phyloP scores from a whole-genome alignment of 2,113 vertebrate genomes.

The Salvelinus fontinalis region DNA sequence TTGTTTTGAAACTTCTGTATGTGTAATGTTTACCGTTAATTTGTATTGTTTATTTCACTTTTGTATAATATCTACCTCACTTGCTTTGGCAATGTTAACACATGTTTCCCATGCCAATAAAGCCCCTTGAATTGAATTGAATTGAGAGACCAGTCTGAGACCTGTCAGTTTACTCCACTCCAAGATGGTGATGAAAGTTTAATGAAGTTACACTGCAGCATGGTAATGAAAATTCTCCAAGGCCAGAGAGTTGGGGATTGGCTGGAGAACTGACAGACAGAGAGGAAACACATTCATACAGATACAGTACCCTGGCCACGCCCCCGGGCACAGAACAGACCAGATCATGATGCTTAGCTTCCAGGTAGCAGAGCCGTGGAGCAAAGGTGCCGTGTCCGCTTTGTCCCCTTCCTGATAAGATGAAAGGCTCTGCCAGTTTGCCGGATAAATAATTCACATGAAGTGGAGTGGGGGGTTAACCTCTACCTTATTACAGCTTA shows the following conservation, averaged over 20 bases:
- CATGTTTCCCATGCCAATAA: no score
- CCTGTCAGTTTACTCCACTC: constrained; percentile 17
- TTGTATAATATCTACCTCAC: no score
- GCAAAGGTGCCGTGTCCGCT: constrained; percentile 18
- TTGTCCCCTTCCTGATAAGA: constrained; percentile 16
- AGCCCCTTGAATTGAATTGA: no score
- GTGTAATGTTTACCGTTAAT: no score
- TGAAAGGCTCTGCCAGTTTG: constrained; percentile 22
- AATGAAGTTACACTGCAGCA: constrained; percentile 47
- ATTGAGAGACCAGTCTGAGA: not conserved
- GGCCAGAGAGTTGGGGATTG: constrained; percentile 21
- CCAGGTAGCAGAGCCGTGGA: not conserved
- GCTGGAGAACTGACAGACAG: constrained; percentile 16
- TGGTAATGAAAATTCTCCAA: constrained; percentile 37
- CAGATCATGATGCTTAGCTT: constrained; percentile 10
- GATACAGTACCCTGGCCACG: not conserved
- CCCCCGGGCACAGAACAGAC: not conserved
- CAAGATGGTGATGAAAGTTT: constrained; percentile 57
- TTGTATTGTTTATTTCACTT: no score
- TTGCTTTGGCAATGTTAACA: no score
- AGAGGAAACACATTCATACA: constrained; percentile 4
- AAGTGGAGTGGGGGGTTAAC: constrained; percentile 18
- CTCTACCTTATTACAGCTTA: constrained; percentile 26
- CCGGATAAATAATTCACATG: constrained; percentile 41
- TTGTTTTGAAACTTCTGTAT: no score